Evolutionary conservation across 1,140 invertebrate species (phyloP).

Genomic region (Ganaspis sp.): DNA sequence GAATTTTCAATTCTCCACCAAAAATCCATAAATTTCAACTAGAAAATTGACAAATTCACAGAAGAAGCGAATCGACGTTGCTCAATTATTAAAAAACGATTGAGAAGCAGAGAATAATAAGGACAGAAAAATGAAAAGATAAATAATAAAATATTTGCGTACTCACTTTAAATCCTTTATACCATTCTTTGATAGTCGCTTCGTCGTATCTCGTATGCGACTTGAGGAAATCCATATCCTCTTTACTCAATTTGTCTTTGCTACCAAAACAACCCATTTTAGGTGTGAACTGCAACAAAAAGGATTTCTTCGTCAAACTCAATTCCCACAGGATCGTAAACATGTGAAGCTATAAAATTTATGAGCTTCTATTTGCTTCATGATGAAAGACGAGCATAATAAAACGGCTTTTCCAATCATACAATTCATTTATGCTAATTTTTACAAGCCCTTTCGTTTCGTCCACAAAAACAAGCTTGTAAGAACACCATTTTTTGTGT

Average conservation of each 20-base stretch:
- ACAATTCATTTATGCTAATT: neutral
- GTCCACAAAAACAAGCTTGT: too few relatives aligned
- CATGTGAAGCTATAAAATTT: constrained; percentile 1
- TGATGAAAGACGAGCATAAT: neutral
- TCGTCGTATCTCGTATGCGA: constrained; percentile 96
- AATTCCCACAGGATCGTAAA: neutral
- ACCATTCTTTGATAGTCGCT: constrained; percentile 98
- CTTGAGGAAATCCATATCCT: constrained; percentile 98
- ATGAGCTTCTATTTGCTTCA: neutral
- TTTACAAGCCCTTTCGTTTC: neutral
- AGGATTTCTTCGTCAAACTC: constrained; percentile 22
- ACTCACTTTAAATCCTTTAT: constrained; percentile 96
- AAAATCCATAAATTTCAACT: too few relatives aligned
- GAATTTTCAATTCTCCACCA: too few relatives aligned
- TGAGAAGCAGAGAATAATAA: neutral
- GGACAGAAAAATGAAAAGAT: neutral
- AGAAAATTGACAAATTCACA: too few relatives aligned
- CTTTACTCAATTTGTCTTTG: constrained; percentile 96
- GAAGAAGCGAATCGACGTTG: too few relatives aligned
- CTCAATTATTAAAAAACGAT: too few relatives aligned
- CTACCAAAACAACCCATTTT: constrained; percentile 95
- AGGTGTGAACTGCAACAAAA: constrained; percentile 64
- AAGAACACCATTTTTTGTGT: too few relatives aligned
- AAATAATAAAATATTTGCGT: neutral
- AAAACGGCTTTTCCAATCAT: neutral